These are phyloP conservation scores for Orius laevigatus DNA, from an alignment of 1,140 invertebrate genomes.

Conservation along the genomic window DNA sequence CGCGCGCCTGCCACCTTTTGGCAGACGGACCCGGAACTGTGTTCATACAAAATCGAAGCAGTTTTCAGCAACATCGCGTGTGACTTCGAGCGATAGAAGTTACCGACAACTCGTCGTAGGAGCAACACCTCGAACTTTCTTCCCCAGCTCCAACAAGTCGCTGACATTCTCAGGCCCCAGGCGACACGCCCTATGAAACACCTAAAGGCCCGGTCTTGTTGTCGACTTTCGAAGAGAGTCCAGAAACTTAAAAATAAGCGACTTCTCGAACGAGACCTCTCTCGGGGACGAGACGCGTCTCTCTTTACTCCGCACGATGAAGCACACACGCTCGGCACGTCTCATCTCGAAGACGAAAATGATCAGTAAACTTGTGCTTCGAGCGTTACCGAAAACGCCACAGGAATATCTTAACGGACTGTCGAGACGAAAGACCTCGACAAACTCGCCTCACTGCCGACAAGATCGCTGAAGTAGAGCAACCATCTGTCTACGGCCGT, in stretches of 20 bases:
- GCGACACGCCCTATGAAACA: conserved; percentile 5
- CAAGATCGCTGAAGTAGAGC: conserved; percentile 8
- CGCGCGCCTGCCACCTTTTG: conserved; percentile 20
- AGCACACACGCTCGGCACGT: conserved; percentile 18
- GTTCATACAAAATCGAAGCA: conserved; percentile 22
- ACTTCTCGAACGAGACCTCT: conserved; percentile 7
- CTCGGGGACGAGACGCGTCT: conserved; percentile 24
- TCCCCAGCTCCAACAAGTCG: neutral
- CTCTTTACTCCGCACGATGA: conserved; percentile 22
- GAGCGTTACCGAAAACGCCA: neutral
- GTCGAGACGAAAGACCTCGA: neutral
- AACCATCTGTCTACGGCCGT: neutral
- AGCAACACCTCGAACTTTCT: conserved; percentile 13
- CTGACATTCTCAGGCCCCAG: conserved; percentile 7
- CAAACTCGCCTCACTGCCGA: no score
- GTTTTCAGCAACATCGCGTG: conserved; percentile 15
- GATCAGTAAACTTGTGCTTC: conserved; percentile 18
- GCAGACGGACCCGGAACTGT: conserved; percentile 20
- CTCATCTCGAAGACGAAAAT: conserved; percentile 21
- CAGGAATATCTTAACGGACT: conserved; percentile 2
- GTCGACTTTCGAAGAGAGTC: neutral
- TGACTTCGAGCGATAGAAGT: conserved; percentile 18
- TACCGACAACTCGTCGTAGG: conserved; percentile 14
- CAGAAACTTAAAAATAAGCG: conserved; percentile 2
- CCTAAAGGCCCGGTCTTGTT: conserved; percentile 7